Evolutionary conservation across 1,140 invertebrate species (phyloP), one percentile per base, ranked within the genome.

Genomic region (Periplaneta americana): DNA sequence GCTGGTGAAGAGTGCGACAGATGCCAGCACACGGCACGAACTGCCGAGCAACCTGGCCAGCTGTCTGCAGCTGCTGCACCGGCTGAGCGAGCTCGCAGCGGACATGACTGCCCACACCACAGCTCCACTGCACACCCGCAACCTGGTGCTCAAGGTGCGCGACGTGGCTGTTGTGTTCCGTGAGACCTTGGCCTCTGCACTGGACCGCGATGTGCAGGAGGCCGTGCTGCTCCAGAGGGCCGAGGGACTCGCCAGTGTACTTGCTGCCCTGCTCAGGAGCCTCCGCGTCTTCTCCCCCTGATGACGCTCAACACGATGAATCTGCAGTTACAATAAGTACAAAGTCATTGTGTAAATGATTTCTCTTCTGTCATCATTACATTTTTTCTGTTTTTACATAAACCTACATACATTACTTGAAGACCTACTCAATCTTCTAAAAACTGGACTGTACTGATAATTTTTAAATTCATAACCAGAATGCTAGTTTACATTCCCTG

Each of bases 211-310:
- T 84, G 89, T 90, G 2, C 86, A 89, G 74, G 89, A 91, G 87
- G 87, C 88, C 80, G 86, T 88, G 80, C 86, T 92, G 31, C 92
- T 92, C 82, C 88, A 93, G 48, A 92, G 95, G 85, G 96, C 96
- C 0, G 96, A 96, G 84, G 92, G 92, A 74, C 87, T 97, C 82
- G 96, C 96, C 6, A 93, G 93, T 85, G 93, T 96, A 9, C 88
- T 97, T 82, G 95, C 95, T 74, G 93, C 94, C 31, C 87, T 97
- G 78, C 90, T 97, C 84, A 91, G 95, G 84, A 95, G 95, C 85
- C 89, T 97, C 82, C 91, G 95, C 84, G 93, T 95, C n/a, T 95
- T 96, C 87, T 94, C 93, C 75, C 93, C 93, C 79, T 94, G 84
- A 87, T 66, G 6, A n/a, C 22, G 48, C 48, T 66, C 48, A 66